A percentile compares a stretch with the other conserved stretches of the same genome.
These are phyloP conservation scores for Terebella lapidaria DNA, from an alignment of 2,888 invertebrate genomes.

Conservation along the genomic window DNA sequence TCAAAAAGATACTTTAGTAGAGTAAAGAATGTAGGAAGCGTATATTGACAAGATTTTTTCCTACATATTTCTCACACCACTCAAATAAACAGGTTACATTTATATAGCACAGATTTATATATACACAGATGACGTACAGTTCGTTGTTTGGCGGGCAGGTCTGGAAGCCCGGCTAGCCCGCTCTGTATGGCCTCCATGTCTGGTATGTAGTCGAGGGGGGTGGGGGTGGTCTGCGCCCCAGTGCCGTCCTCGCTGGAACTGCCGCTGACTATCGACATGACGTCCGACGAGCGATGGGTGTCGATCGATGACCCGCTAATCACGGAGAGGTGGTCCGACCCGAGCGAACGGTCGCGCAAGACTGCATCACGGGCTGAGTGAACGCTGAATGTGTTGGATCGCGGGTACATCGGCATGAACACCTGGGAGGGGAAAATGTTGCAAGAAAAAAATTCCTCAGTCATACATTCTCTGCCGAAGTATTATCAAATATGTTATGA, in stretches of 20 bases:
- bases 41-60: too few relatives aligned
- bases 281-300: constrained; percentile 9
- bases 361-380: constrained; percentile 25
- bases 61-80: too few relatives aligned
- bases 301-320: not conserved
- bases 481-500: too few relatives aligned
- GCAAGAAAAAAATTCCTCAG: constrained; percentile 26
- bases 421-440: not conserved
- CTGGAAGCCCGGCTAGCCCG: not conserved
- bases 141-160: not conserved
- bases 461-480: too few relatives aligned
- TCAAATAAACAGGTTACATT: too few relatives aligned
- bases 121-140: not conserved
- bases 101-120: too few relatives aligned
- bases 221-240: not conserved
- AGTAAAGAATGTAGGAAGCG: too few relatives aligned
- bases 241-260: constrained; percentile 15
- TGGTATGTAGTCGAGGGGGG: too few relatives aligned
- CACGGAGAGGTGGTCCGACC: too few relatives aligned
- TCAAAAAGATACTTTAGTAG: too few relatives aligned
- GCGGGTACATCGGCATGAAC: constrained; percentile 15
- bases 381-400: constrained; percentile 48
- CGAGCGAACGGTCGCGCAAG: not conserved
- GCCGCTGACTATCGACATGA: constrained; percentile 13
- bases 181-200: not conserved